Base-by-base conservation (phyloP, 2,888 invertebrate species). In the Agonopterix alstromeriana region DNA sequence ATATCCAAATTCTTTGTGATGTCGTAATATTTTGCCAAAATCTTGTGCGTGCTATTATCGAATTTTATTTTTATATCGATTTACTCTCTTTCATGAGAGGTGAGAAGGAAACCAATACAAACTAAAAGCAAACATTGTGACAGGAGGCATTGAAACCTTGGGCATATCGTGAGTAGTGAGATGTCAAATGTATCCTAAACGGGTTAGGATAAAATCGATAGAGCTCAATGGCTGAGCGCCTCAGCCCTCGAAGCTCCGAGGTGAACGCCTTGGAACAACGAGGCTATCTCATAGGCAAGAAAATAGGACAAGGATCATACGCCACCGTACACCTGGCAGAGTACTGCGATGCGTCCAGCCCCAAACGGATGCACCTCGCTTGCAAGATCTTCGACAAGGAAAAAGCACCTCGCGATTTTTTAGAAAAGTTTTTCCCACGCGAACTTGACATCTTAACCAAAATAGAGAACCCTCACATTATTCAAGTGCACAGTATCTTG, bases 371-470 rank as follows among this genome's bases (percentile, higher is more conserved):
- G 87, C 92, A 93, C 67, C 89, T 96, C 50, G 96, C 96, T 17
- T 96, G 96, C 80, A 98, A 98, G 82, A 95, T 98, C 70, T 97
- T 97, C 68, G 96, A 97, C 73, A 95, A 96, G 70, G 93, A 93
- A 61, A 95, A 95, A 80, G 96, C 97, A 43, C 97, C 97, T 8
- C 89, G 91, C 52, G 97, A 98, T 86, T 98, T 97, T 86, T 91
- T 97, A 63, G 94, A 94, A 60, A 97, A 96, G 83, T 98, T 98
- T 85, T 95, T 98, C 67, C 97, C 98, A 35, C 92, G 98, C 52
- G 98, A 98, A 89, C 90, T 98, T 60, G 95, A 97, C 63, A 96
- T 98, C 60, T 83, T 97, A 52, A 95, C 94, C 27, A 94, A 94
- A 78, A 94, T 98, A 57, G 94, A 96, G 75, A 97, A 98, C 82